These are phyloP conservation scores for Ostrea edulis DNA, from an alignment of 1,140 invertebrate species.

Conservation along the genomic window DNA sequence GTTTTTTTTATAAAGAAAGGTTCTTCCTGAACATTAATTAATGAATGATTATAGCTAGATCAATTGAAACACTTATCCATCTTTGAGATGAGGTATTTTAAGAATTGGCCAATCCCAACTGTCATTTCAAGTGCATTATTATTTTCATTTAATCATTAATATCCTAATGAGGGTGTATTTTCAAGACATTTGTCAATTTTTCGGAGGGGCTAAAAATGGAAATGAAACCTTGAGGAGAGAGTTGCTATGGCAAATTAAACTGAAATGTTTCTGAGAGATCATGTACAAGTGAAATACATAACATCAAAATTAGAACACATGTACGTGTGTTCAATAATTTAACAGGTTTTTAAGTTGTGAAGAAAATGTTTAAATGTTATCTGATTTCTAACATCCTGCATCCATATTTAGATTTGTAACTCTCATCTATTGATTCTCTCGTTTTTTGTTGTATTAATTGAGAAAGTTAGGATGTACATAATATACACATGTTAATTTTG, in stretches of 20 bases:
- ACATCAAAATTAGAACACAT: conserved; percentile 17
- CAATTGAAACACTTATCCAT: conserved; percentile 5
- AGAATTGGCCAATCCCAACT: conserved; percentile 7
- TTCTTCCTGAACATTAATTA: conserved; percentile 6
- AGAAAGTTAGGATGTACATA: conserved; percentile 29
- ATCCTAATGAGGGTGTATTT: conserved; percentile 7
- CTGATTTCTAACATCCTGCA: conserved; percentile 38
- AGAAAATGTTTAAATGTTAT: conserved; percentile 3
- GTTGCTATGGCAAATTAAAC: not conserved
- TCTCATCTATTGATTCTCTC: conserved; percentile 19
- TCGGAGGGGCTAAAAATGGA: not conserved
- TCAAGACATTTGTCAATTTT: conserved; percentile 29
- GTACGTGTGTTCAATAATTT: conserved; percentile 3
- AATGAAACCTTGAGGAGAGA: not conserved
- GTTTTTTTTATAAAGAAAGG: not conserved
- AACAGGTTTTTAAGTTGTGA: conserved; percentile 14
- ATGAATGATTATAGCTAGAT: conserved; percentile 24
- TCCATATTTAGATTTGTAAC: conserved; percentile 38
- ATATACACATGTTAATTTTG: conserved; percentile 38
- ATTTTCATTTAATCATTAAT: conserved; percentile 34
- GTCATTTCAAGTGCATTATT: conserved; percentile 19
- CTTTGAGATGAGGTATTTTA: conserved; percentile 4
- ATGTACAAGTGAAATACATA: not conserved
- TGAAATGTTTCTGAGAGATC: not conserved
- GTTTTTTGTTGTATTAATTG: conserved; percentile 27